These are phyloP conservation scores for Chalcosyrphus nemorum DNA, from an alignment of 2,888 invertebrate genomes.

Conservation along the genomic window DNA sequence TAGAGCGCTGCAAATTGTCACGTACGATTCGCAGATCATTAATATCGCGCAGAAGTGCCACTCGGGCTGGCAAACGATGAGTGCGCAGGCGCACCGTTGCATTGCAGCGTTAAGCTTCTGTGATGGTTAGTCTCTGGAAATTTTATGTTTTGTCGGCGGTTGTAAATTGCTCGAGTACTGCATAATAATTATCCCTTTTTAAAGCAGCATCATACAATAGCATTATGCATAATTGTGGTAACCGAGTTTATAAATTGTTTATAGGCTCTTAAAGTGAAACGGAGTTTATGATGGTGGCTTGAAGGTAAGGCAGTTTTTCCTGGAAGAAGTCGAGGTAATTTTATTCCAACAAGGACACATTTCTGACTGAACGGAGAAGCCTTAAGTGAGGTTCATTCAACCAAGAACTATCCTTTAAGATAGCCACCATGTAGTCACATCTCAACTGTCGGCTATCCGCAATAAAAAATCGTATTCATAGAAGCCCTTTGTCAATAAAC, in stretches of 20 bases:
- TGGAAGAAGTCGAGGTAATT: too few species aligned
- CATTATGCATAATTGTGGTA: background rate
- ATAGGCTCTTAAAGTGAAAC: background rate
- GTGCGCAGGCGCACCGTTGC: constrained; percentile 27
- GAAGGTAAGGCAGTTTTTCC: too few species aligned
- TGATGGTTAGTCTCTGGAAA: constrained; percentile 33
- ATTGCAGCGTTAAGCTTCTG: constrained; percentile 16
- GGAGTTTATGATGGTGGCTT: background rate
- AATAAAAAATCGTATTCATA: too few species aligned
- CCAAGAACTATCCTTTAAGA: too few species aligned
- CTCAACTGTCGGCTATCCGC: too few species aligned
- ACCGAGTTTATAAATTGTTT: background rate
- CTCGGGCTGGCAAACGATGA: constrained; percentile 12
- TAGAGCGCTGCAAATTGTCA: constrained; percentile 66
- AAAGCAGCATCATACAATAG: background rate
- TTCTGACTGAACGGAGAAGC: too few species aligned
- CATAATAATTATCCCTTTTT: constrained; percentile 44
- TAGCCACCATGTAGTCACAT: too few species aligned
- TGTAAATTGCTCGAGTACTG: constrained; percentile 15
- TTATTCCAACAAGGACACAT: too few species aligned
- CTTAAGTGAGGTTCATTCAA: too few species aligned
- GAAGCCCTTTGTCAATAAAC: too few species aligned
- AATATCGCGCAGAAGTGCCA: constrained; percentile 34
- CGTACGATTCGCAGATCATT: constrained; percentile 71
- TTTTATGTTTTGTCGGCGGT: background rate